Evolutionary conservation across 2,113 vertebrate species (phyloP), one percentile per base, ranked within the genome.

Genomic region (Charadrius vociferus): DNA sequence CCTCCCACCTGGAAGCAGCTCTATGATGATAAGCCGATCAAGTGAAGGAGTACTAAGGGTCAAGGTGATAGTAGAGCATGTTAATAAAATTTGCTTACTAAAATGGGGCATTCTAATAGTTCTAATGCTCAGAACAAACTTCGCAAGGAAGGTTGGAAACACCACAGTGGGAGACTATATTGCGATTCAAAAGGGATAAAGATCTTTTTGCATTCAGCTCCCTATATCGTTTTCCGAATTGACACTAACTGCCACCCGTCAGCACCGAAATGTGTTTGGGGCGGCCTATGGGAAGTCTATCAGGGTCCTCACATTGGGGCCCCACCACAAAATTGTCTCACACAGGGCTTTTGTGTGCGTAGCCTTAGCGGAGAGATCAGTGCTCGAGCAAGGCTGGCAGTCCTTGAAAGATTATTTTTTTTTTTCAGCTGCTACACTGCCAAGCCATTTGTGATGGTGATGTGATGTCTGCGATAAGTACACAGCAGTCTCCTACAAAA

Each of bases 1-100:
- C 71, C 34, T 83, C 61, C 58, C 66, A 80, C 73, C 73, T 87
- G 73, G 71, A 88, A 74, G 78, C 65, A 89, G 74, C 45, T 86
- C 41, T 73, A n/a, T 52, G 47, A 36, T 8, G 61, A 56, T 50
- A 91, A 93, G n/a, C 58, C 47, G 86, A 53, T 53, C 73, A 92
- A 86, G 62, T 12, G 53, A 86, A 75, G 75, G 61, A 94, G 32
- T 77, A 82, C 41, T 67, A 95, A 97, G 95, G 78, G 61, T 88
- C 93, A 95, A 80, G 86, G 86, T 58, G 68, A 71, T 53, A 73
- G 58, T 16, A 94, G 45, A 87, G 39, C 63, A 91, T 8, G 53
- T 61, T 95, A 92, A 94, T 90, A 91, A 93, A 87, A 96, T 83
- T 71, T 2, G 6, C 23, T 73, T 19, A 34, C 41, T 66, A 70